phyloP scores from a whole-genome alignment of 2,888 invertebrate genomes.

The Cephus sareptanus region DNA sequence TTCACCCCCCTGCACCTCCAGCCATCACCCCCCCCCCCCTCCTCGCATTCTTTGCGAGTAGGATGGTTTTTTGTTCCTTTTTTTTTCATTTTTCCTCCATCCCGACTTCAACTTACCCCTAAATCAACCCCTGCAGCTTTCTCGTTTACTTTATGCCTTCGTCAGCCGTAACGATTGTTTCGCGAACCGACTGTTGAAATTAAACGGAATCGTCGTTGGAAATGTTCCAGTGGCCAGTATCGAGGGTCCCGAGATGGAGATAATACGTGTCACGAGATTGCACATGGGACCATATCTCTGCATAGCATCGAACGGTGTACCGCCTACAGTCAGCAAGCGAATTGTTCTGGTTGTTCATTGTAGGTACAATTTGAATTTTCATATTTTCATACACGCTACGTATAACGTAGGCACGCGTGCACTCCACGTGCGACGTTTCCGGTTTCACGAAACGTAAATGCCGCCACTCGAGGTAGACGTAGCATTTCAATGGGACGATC shows the following conservation, averaged over 20 bases:
- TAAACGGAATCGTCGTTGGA: neutral
- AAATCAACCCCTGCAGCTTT: neutral
- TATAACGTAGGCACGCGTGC: neutral
- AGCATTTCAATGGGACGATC: neutral
- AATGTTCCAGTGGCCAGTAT: conserved; percentile 70
- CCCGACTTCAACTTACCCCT: neutral
- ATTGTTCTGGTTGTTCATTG: conserved; percentile 78
- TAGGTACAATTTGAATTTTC: conserved; percentile 68
- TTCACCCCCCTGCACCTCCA: neutral
- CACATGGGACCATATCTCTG: conserved; percentile 84
- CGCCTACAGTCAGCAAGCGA: conserved; percentile 69
- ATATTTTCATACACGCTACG: neutral
- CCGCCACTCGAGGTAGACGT: neutral
- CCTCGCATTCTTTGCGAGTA: too few species aligned
- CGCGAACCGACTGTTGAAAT: neutral
- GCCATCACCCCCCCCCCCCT: too few species aligned
- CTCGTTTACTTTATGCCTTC: neutral
- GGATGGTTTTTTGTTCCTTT: neutral
- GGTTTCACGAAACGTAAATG: neutral
- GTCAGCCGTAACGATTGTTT: neutral
- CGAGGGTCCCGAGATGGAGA: conserved; percentile 74
- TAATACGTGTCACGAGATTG: conserved; percentile 76
- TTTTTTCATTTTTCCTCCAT: neutral
- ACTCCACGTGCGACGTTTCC: neutral
- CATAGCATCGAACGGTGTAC: conserved; percentile 84